phyloP scores from a whole-genome alignment of 2,797 vertebrate genomes.

The Intellagama lesueurii region DNA sequence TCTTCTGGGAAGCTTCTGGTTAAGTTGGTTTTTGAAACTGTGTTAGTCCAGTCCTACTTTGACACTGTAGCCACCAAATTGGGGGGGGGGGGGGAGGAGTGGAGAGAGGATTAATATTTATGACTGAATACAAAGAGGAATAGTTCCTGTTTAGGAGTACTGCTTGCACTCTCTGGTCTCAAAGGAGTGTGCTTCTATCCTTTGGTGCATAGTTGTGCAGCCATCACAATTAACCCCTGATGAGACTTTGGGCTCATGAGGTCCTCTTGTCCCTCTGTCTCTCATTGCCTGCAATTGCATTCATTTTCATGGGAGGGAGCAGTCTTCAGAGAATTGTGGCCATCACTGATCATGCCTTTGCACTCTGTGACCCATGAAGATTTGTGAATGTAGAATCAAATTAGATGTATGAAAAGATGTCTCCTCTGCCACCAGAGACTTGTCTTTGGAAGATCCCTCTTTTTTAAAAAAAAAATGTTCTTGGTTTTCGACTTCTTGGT shows the following conservation, averaged over 20 bases:
- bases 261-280: not conserved
- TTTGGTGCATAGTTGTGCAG: not conserved
- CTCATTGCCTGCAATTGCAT: not conserved
- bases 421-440: not conserved
- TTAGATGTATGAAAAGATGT: not conserved
- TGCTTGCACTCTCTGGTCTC: not conserved
- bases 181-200: not conserved
- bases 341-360: not conserved
- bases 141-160: not conserved
- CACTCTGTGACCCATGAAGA: not conserved
- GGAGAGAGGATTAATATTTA: not conserved
- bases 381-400: not conserved
- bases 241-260: not conserved
- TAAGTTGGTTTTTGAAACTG: not conserved
- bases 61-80: too few relatives aligned
- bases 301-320: not conserved
- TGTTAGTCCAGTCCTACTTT: not conserved
- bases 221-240: not conserved
- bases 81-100: too few relatives aligned
- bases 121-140: not conserved
- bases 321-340: not conserved
- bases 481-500: not conserved
- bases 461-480: not conserved
- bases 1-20: not conserved
- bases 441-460: not conserved